Base-by-base conservation (phyloP, 2,888 invertebrate genomes). In the Meloe dianella region DNA sequence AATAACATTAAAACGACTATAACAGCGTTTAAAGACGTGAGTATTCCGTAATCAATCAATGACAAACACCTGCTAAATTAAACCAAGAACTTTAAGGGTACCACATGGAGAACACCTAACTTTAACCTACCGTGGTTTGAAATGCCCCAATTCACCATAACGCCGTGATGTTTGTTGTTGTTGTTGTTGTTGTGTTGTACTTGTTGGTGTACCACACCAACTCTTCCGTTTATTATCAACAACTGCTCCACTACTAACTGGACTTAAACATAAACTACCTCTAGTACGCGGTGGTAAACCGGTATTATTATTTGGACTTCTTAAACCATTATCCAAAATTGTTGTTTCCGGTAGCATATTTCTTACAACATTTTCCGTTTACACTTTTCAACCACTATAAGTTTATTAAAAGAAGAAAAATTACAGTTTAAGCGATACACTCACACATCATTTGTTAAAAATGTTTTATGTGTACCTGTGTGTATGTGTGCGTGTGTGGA, bases 241-340 rank as follows among this genome's bases (percentile, higher is more conserved):
- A 24, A 79, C 74, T 27, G 78, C 72, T 30, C 78, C 75, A 35
- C 75, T 78, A 35, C 77, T 80, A 22, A 80, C 78, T 24, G 83
- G 82, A 66, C 82, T 82, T 68, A 83, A 71, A 70, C 83, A 83
- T 68, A 83, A 74, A 73, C 82, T 83, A 58, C 81, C 83, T 67
- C 83, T 75, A n/a, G 82, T 80, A 61, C 83, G 74, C 41, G 83
- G 80, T 57, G 79, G 73, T 60, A 51, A 51, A 67, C 79, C 79
- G 57, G 77, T 79, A 71, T 82, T 82, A 75, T 83, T 83, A 71
- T 83, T 83, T 61, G 83, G 83, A 75, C 83, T 83, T 30, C 82
- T 76, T 47, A 83, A 74, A 27, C 80, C 81, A 76, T 82, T 83
- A 75, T 83, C 82, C 69, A 82, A 67, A 24, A 69, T 61, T 35